Base-by-base conservation (phyloP, 2,113 vertebrate genomes). In the Indri indri region DNA sequence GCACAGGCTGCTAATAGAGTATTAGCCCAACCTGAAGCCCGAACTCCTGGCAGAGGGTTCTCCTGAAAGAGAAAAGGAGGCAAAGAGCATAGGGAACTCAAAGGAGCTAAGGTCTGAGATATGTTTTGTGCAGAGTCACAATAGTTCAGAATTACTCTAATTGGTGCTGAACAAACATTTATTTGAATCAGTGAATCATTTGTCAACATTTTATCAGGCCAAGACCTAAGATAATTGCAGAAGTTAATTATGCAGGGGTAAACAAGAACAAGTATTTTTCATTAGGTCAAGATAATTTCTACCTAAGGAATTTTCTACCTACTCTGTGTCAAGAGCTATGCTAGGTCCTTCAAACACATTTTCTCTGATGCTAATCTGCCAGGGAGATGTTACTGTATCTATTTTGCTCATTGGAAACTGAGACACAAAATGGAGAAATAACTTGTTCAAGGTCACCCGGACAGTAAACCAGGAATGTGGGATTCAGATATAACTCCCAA, bases 261-360 rank as follows among this genome's bases (percentile, higher is more conserved):
- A 65, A 37, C 59, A 71, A 59, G 40, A 87, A 74, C 54, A 88
- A 90, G 27, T 77, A 73, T n/a, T 88, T 85, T 88, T 88, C 66
- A 82, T 73, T 68, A 94, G 85, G 40, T 18, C 74, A 94, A 71
- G 47, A 89, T 66, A n/a, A 88, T 87, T 90, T 93, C 88, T 77
- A 77, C 86, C 84, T 81, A 95, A 93, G 73, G n/a, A 52, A 82
- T n/a, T n/a, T n/a, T n/a, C n/a, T n/a, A 94, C 4, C 66, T 82
- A 65, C 34, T 63, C 63, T 80, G 6, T 40, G 27, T 40, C 66
- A 52, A 97, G 63, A 91, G 47, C 59, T 89, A 65, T 9, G 34
- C 17, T 77, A 57, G 23, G 45, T 47, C 73, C 84, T 90, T 45
- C 68, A 42, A 73, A 83, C 22, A 82, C 8, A 73, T 79, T 68